Evolutionary conservation across 1,140 invertebrate genomes (phyloP), one percentile per base, ranked within the genome.

Genomic region (Diprion similis): DNA sequence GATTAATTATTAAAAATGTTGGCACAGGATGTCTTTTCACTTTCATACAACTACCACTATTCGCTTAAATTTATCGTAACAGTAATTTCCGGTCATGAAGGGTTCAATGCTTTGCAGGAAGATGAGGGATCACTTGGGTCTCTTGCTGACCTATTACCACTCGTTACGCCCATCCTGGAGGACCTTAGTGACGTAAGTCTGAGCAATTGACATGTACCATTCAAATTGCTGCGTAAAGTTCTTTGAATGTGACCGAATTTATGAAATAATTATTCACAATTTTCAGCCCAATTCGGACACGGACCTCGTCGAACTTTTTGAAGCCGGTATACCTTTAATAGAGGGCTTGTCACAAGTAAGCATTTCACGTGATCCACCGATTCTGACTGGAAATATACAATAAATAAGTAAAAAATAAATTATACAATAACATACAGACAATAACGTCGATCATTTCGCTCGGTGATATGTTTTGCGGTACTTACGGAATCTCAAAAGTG

Each of bases 121-220:
- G 73, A 71, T 10, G 78, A 70, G 59, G 85, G 85, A 19, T 85
- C 83, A 1, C 65, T 88, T 13, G 78, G 82, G 69, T 78, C 81
- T 0, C 0, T 88, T 0, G 59, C 84, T 13, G 83, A 84, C 11
- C 73, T 88, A 8, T 46, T 88, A 59, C 84, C 84, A 10, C 64
- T 88, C 8, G 68, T 81, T 37, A 78, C 81, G 0, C 87, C 87
- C 0, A 80, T 87, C 72, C 74, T 88, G 6, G 84, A 87, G 73
- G 87, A 87, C 71, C 79, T 88, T 7, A 87, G 85, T 75, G 82
- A 87, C 68, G 87, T 88, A 83, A 83, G 66, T 68, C 17, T 7
- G 18, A 11, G 10, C 17, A 10, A n/a, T 8, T 68, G 13, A 3
- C 59, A 6, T 13, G 10, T 68, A 19, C 15, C 37, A 18, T 8